Evolutionary conservation across 2,113 vertebrate species (phyloP).

Genomic region (Rhinoptilus africanus): DNA sequence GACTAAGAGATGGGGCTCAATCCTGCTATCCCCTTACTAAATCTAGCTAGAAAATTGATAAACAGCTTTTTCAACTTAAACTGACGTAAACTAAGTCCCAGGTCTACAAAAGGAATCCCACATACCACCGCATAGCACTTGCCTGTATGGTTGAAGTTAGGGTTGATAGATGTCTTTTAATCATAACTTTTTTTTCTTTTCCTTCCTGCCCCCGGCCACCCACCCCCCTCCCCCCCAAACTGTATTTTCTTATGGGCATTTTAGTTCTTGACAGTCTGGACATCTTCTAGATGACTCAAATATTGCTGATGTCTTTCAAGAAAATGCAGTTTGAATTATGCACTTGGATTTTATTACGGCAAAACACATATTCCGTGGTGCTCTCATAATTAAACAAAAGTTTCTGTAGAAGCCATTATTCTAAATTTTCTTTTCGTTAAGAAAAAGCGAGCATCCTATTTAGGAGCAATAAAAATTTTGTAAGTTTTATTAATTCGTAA

Average conservation of each 20-base stretch:
- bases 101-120: background rate
- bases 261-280: background rate
- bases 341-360: background rate
- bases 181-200: accelerated
- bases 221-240: accelerated
- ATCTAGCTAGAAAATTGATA: background rate
- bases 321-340: background rate
- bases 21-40: background rate
- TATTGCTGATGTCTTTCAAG: background rate
- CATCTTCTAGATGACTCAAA: background rate
- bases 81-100: background rate
- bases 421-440: background rate
- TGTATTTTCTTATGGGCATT: background rate
- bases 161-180: background rate
- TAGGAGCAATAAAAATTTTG: background rate
- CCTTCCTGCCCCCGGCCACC: no score
- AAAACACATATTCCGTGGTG: background rate
- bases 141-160: background rate
- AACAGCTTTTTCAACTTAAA: background rate
- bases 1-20: constrained; percentile 24
- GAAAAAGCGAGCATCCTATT: background rate
- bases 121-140: background rate
- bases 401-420: background rate
- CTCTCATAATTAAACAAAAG: constrained; percentile 24
- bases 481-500: constrained; percentile 55